Conservation (phyloP, 1,140 invertebrate species). For the Apolygus lucorum region DNA sequence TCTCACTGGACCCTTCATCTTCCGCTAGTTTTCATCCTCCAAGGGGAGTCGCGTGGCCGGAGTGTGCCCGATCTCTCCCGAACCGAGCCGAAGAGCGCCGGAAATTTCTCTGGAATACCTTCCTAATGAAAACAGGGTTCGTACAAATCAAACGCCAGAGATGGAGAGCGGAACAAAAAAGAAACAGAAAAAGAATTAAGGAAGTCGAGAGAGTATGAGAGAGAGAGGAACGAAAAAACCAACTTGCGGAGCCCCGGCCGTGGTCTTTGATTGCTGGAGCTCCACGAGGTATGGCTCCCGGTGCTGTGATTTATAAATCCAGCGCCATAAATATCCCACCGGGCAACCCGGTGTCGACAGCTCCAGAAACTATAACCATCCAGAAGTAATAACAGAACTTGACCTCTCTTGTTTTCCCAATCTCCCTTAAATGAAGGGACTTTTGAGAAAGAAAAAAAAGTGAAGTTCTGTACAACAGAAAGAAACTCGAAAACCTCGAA, state of each 20-base stretch:
- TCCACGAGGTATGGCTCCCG: background rate
- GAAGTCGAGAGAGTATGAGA: background rate
- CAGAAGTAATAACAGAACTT: constrained; percentile 2
- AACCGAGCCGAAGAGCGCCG: background rate
- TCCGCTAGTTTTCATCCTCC: too few species aligned
- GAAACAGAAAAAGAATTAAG: background rate
- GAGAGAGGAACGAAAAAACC: background rate
- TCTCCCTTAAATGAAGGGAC: background rate
- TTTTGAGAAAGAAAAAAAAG: background rate
- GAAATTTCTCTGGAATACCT: background rate
- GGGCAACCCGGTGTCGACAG: background rate
- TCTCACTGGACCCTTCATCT: too few species aligned
- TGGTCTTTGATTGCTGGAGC: background rate
- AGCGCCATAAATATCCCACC: background rate
- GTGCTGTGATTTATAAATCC: constrained; percentile 1
- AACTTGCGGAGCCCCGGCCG: background rate
- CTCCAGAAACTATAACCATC: constrained; percentile 13
- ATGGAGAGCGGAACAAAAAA: too few species aligned
- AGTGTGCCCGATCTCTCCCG: background rate
- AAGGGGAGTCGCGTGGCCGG: background rate
- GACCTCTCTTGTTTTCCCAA: constrained; percentile 4
- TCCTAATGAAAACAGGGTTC: background rate
- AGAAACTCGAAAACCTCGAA: background rate
- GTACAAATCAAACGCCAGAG: background rate
- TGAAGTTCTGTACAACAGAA: background rate